Evolutionary conservation across 2,113 vertebrate species (phyloP), one percentile per base, ranked within the genome.

Genomic region (Centropus unirufus): DNA sequence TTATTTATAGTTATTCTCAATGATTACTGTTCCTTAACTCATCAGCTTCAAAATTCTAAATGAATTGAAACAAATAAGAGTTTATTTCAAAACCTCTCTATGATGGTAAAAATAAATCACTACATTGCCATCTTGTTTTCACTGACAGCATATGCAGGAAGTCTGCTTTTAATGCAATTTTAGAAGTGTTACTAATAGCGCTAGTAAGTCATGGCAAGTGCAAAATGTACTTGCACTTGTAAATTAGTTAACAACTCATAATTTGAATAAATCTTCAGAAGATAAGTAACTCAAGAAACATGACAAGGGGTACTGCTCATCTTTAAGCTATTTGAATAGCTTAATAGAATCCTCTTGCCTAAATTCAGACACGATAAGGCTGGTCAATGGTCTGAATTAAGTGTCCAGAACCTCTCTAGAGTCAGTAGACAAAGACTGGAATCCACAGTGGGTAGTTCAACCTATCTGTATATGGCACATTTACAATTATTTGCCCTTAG

Each of bases 141-240:
- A 73, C 17, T 74, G n/a, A 49, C 5, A 90, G 12, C 30, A 77
- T 46, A 83, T 39, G 55, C 40, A 73, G 30, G 55, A 79, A 93
- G 21, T 32, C 30, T 91, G 46, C 11, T 84, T 76, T 79, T 64
- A 92, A 72, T 3, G 6, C 24, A 52, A 42, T 76, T 90, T 90
- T 57, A 39, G 30, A 68, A 85, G 27, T 12, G 24, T 46, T 74
- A 83, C 68, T 88, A 90, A 92, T 87, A 72, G 73, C 3, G 34
- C 12, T 8, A 79, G 39, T 24, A 66, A 89, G 39, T 47, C 90
- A 85, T n/a, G 59, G 21, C 64, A 90, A 92, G 75, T 42, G 27
- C 36, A 90, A 96, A 90, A 90, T 14, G 16, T 92, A 58, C 66
- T 92, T 77, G 80, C 70, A 85, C 24, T 83, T 83, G 22, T 58